phyloP scores from a whole-genome alignment of 1,140 invertebrate genomes.

The Leptoteleia sp. region DNA sequence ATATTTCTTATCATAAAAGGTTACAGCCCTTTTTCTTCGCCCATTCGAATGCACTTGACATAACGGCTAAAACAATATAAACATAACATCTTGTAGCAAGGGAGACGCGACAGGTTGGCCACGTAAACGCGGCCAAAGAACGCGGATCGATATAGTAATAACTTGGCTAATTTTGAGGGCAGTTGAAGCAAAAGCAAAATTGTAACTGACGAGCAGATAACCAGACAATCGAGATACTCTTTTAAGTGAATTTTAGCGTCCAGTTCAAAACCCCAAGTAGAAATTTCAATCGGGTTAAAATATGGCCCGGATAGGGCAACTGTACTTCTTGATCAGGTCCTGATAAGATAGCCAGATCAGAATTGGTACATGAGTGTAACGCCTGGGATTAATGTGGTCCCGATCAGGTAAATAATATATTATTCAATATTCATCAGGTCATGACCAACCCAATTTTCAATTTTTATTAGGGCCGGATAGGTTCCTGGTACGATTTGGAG shows the following conservation, averaged over 20 bases:
- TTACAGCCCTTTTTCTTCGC: slow-evolving; percentile 48
- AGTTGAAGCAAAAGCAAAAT: slow-evolving; percentile 65
- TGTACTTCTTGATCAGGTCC: too few species aligned
- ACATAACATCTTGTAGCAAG: slow-evolving; percentile 35
- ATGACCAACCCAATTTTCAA: too few species aligned
- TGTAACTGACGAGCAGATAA: slow-evolving; percentile 18
- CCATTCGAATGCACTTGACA: slow-evolving; percentile 53
- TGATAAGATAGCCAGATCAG: too few species aligned
- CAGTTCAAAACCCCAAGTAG: too few species aligned
- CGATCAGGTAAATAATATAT: too few species aligned
- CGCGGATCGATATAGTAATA: slow-evolving; percentile 76
- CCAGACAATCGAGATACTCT: slow-evolving; percentile 14
- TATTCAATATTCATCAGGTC: too few species aligned
- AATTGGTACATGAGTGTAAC: too few species aligned
- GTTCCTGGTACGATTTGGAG: too few species aligned
- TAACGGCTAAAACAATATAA: slow-evolving; percentile 64
- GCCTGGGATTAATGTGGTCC: too few species aligned
- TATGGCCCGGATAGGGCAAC: too few species aligned
- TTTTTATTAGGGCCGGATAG: too few species aligned
- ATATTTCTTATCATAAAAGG: slow-evolving; percentile 56
- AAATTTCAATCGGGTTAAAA: too few species aligned
- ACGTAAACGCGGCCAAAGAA: slow-evolving; percentile 31
- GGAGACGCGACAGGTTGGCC: slow-evolving; percentile 1
- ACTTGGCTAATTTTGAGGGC: slow-evolving; percentile 75
- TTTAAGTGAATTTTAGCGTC: slow-evolving; percentile 46